Evolutionary conservation across 2,797 vertebrate species (phyloP).

Genomic region (Anas bernieri): DNA sequence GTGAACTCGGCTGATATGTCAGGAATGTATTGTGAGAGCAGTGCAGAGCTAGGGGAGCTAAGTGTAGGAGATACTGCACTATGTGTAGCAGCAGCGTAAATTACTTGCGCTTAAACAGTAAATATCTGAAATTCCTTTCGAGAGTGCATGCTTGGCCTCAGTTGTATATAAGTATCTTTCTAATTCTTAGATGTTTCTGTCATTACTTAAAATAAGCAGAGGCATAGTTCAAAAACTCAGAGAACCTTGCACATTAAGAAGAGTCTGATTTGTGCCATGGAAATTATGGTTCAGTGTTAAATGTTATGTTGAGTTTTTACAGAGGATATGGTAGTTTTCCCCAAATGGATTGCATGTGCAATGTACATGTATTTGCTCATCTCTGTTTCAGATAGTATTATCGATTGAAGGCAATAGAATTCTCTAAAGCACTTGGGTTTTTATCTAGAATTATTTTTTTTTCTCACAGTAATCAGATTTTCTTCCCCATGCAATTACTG

Average conservation of each 20-base stretch:
- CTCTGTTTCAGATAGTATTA: conserved; percentile 12
- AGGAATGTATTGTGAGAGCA: neutral
- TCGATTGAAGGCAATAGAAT: conserved; percentile 35
- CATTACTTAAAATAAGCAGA: conserved; percentile 28
- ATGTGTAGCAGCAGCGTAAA: neutral
- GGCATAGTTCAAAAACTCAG: neutral
- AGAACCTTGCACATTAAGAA: neutral
- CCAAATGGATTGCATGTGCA: conserved; percentile 26
- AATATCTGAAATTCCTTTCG: conserved; percentile 61
- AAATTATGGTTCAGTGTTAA: conserved; percentile 8
- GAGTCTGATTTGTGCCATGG: neutral
- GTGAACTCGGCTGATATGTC: fast-evolving
- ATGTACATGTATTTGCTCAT: conserved; percentile 25
- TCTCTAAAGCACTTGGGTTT: conserved; percentile 18
- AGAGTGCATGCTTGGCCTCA: conserved; percentile 35
- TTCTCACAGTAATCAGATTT: neutral
- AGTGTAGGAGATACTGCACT: neutral
- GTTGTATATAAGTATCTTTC: neutral
- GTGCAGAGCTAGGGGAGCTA: neutral
- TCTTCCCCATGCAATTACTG: neutral
- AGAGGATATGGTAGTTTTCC: conserved; percentile 16
- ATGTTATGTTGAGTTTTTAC: neutral
- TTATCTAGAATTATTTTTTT: conserved; percentile 2
- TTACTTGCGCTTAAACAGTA: conserved; percentile 32
- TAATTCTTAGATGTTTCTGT: conserved; percentile 29